A percentile compares a stretch with the other conserved stretches of the same genome.
phyloP scores from a whole-genome alignment of 2,113 vertebrate genomes.

The Pelvicachromis taeniatus region DNA sequence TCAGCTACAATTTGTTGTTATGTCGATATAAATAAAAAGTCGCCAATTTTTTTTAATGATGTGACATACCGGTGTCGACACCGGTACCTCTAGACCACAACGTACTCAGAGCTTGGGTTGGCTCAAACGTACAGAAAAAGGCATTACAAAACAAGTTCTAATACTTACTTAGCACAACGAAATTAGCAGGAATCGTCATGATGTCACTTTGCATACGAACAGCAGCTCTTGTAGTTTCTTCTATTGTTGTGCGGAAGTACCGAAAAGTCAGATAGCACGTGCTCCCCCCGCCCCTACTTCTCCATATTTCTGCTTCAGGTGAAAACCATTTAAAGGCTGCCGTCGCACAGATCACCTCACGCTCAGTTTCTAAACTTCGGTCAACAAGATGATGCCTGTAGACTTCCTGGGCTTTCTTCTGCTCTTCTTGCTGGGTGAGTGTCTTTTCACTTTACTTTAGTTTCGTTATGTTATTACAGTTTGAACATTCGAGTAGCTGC shows the following conservation, averaged over 20 bases:
- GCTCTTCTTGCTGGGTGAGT: background rate
- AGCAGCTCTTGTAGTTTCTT: background rate
- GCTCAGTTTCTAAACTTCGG: background rate
- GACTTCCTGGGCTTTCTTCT: background rate
- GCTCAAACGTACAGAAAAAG: background rate
- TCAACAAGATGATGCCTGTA: background rate
- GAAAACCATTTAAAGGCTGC: background rate
- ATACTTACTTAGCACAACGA: background rate
- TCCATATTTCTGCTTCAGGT: too few species aligned
- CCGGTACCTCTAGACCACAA: background rate
- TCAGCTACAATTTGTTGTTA: background rate
- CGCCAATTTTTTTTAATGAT: background rate
- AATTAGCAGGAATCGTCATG: accelerated
- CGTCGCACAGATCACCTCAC: background rate
- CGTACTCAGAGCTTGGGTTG: background rate
- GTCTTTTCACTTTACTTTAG: background rate
- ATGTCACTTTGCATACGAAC: too few species aligned
- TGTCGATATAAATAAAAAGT: background rate
- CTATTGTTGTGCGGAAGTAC: too few species aligned
- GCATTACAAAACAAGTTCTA: background rate
- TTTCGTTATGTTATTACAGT: background rate
- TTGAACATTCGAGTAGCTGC: background rate
- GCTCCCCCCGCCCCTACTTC: too few species aligned
- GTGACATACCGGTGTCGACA: too few species aligned
- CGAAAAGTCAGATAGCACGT: too few species aligned